Conservation (phyloP, 53 echinoderm and acorn worm genomes). For the Crossaster papposus region DNA sequence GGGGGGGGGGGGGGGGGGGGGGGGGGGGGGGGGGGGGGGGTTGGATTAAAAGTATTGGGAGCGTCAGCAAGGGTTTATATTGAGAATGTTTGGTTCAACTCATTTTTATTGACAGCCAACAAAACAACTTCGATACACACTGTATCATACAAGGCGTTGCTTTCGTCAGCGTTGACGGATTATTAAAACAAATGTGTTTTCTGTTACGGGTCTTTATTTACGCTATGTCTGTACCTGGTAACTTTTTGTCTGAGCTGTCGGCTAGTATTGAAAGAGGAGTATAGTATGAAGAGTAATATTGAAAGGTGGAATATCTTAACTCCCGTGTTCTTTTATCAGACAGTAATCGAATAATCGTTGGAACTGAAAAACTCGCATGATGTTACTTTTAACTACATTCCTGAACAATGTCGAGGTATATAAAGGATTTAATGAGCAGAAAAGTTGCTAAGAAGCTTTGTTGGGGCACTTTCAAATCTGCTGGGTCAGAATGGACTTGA, state of each 20-base stretch:
- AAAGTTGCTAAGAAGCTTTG: too few relatives aligned
- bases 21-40: too few relatives aligned
- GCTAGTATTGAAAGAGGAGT: neutral
- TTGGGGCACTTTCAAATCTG: too few relatives aligned
- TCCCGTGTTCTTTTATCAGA: too few relatives aligned
- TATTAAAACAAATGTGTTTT: constrained; percentile 22
- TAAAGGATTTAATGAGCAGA: too few relatives aligned
- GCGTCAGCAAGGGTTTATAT: neutral
- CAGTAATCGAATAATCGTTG: too few relatives aligned
- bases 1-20: too few relatives aligned
- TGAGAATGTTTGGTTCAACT: constrained; percentile 29
- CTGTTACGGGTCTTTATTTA: neutral
- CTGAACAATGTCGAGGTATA: too few relatives aligned
- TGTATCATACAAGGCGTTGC: constrained; percentile 23
- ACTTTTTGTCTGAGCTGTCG: neutral
- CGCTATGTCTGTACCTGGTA: neutral
- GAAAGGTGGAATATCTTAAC: too few relatives aligned
- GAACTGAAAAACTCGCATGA: too few relatives aligned
- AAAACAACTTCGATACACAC: neutral
- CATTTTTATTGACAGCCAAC: constrained; percentile 23
- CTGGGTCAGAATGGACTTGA: too few relatives aligned
- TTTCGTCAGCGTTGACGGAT: constrained; percentile 32
- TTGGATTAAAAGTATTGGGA: constrained; percentile 5
- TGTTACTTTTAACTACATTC: too few relatives aligned
- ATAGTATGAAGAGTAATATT: neutral